phyloP scores from a whole-genome alignment of 2,797 vertebrate genomes.

The Coracias cyanogaster region DNA sequence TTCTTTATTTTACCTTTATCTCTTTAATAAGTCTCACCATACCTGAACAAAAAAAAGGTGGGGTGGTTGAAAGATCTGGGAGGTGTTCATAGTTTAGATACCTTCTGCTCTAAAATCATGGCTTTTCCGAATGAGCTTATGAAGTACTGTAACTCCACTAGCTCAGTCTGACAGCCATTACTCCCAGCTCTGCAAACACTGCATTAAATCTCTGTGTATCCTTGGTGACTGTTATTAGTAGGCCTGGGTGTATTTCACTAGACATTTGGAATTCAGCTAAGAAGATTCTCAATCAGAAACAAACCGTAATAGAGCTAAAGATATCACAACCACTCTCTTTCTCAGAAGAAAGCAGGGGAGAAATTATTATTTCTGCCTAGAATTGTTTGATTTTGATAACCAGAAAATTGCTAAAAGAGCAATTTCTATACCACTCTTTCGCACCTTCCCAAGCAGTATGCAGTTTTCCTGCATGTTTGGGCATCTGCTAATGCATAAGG shows the following conservation, averaged over 20 bases:
- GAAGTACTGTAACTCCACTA: constrained; percentile 29
- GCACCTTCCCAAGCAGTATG: not conserved
- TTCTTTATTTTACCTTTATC: not conserved
- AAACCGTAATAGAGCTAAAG: constrained; percentile 11
- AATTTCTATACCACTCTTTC: not conserved
- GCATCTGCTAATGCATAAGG: not conserved
- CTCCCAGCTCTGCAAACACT: constrained; percentile 42
- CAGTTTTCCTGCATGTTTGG: not conserved
- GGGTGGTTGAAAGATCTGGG: not conserved
- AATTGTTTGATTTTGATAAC: constrained; percentile 29
- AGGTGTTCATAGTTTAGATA: not conserved
- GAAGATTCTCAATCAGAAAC: constrained; percentile 29
- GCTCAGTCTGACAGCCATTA: constrained; percentile 53
- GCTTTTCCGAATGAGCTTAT: constrained; percentile 34
- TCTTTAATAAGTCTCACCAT: not conserved
- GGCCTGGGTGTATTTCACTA: constrained; percentile 49
- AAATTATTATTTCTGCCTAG: not conserved
- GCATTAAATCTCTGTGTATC: constrained; percentile 63
- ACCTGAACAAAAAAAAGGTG: not conserved
- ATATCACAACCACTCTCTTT: not conserved
- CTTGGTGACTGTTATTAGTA: constrained; percentile 69
- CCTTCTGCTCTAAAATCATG: not conserved
- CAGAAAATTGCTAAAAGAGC: not conserved
- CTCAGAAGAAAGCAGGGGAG: not conserved
- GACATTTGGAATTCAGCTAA: constrained; percentile 59